Conservation (phyloP, 2,888 invertebrate genomes). For the Lycaena phlaeas region DNA sequence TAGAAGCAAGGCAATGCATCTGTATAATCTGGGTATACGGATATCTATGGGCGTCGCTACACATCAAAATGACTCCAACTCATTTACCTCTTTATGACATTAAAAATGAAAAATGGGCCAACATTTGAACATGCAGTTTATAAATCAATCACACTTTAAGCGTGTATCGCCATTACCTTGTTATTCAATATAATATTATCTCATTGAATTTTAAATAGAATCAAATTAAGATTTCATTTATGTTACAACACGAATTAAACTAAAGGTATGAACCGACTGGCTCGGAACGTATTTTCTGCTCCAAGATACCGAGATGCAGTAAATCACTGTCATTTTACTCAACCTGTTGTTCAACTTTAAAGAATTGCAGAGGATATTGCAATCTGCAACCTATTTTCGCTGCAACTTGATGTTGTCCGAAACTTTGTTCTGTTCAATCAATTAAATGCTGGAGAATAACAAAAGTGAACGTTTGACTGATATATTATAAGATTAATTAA, state of each 20-base stretch:
- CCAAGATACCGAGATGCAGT: conserved; percentile 27
- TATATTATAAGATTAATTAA: no score
- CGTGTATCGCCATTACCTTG: no score
- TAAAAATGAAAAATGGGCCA: no score
- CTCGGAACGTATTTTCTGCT: conserved; percentile 22
- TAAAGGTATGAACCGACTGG: neutral
- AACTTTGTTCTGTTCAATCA: conserved; percentile 7
- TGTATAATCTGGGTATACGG: no score
- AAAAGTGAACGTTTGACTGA: no score
- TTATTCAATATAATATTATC: no score
- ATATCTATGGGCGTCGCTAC: no score
- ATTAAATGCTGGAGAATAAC: conserved; percentile 9
- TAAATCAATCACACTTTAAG: no score
- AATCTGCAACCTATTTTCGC: conserved; percentile 27
- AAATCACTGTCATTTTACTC: conserved; percentile 45
- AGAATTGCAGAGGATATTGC: conserved; percentile 54
- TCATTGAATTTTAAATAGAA: neutral
- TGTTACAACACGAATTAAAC: neutral
- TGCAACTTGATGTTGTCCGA: neutral
- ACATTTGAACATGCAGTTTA: no score
- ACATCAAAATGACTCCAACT: no score
- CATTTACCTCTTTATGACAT: no score
- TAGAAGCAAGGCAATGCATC: no score
- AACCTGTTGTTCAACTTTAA: conserved; percentile 37
- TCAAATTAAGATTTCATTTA: neutral